phyloP scores from a whole-genome alignment of 2,888 invertebrate species.

The Uropetala carovei region DNA sequence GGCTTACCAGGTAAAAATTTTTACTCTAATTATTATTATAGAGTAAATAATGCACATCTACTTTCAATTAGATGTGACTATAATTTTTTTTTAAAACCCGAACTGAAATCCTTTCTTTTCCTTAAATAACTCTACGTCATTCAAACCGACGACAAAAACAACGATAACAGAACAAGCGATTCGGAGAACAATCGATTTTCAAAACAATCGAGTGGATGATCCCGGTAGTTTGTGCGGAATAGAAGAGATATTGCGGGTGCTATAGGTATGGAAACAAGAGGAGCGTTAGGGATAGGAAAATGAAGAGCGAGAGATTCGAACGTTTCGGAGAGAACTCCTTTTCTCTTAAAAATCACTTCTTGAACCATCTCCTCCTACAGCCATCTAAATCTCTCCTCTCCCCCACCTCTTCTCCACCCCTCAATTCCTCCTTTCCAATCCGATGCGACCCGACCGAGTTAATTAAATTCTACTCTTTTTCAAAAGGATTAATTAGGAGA shows the following conservation, averaged over 20 bases:
- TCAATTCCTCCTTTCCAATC: slow-evolving; percentile 34
- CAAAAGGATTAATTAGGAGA: slow-evolving; percentile 64
- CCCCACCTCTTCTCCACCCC: background rate
- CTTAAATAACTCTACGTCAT: too few species aligned
- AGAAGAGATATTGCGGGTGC: background rate
- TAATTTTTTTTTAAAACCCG: too few species aligned
- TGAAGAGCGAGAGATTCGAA: background rate
- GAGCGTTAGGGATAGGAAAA: background rate
- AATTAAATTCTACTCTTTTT: slow-evolving; percentile 64
- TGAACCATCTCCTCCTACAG: slow-evolving; percentile 17
- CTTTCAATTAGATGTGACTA: too few species aligned
- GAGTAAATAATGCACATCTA: too few species aligned
- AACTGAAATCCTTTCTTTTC: too few species aligned
- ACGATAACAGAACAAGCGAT: background rate
- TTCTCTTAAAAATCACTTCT: background rate
- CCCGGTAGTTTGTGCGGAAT: background rate
- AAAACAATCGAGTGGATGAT: background rate
- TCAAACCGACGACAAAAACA: too few species aligned
- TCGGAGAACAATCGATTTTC: background rate
- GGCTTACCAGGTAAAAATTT: too few species aligned
- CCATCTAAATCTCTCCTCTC: background rate
- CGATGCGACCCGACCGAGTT: slow-evolving; percentile 61
- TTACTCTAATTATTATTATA: too few species aligned
- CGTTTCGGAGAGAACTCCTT: background rate
- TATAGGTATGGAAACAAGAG: background rate